Percentiles rank a stretch among this genome's conserved stretches.
phyloP scores from a whole-genome alignment of 2,113 vertebrate species.

The Ochotona curzoniae region DNA sequence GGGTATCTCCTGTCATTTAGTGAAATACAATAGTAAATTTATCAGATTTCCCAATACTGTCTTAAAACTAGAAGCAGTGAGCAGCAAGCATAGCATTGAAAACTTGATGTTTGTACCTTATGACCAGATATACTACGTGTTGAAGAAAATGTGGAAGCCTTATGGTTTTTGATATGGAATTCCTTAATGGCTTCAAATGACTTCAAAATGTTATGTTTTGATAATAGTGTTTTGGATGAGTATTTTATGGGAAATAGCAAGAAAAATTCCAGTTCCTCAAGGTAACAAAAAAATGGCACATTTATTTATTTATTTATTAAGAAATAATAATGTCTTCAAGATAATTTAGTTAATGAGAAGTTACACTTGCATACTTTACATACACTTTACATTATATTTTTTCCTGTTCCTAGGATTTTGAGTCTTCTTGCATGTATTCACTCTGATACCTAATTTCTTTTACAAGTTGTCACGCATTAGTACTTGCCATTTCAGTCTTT shows the following conservation, averaged over 20 bases:
- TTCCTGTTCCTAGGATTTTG: slow-evolving; percentile 35
- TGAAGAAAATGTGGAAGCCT: neutral
- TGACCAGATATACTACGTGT: neutral
- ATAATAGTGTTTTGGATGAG: neutral
- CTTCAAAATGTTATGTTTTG: slow-evolving; percentile 51
- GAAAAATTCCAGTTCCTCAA: neutral
- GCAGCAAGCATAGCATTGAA: neutral
- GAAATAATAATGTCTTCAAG: neutral
- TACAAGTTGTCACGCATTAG: neutral
- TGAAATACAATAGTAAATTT: slow-evolving; percentile 34
- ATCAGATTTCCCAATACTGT: slow-evolving; percentile 33
- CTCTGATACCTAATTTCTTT: slow-evolving; percentile 48
- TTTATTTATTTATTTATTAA: slow-evolving; percentile 27
- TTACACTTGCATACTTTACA: neutral
- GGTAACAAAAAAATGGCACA: neutral
- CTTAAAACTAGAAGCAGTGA: neutral
- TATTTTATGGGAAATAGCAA: neutral
- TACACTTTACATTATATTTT: too few relatives aligned
- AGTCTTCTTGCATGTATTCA: slow-evolving; percentile 8
- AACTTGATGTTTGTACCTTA: neutral
- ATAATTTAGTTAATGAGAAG: neutral
- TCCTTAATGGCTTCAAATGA: neutral
- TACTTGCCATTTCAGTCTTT: slow-evolving; percentile 10
- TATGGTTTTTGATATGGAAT: slow-evolving; percentile 1
- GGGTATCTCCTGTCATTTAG: neutral